A percentile compares a stretch with the other conserved stretches of the same genome.
Evolutionary conservation across 2,888 invertebrate genomes (phyloP).

Genomic region (Dicyrtoma fusca): DNA sequence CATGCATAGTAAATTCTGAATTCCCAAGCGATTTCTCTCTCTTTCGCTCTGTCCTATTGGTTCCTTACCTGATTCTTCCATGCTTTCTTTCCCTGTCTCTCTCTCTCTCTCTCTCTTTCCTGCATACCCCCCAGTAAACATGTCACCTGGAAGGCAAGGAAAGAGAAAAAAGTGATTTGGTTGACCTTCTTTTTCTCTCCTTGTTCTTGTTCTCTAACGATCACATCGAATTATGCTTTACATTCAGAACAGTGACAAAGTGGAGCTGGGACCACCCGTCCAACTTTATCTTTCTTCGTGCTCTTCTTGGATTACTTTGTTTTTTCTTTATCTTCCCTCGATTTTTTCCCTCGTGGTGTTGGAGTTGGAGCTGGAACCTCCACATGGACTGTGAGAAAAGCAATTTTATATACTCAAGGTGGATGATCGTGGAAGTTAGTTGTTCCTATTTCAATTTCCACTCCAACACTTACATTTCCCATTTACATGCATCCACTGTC

Average conservation of each 20-base stretch:
- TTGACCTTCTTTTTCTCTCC: constrained; percentile 2
- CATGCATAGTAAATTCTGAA: neutral
- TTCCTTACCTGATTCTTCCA: too few relatives aligned
- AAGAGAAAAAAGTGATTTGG: constrained; percentile 13
- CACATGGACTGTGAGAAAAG: neutral
- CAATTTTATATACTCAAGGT: neutral
- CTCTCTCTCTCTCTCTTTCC: too few relatives aligned
- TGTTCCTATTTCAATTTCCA: neutral
- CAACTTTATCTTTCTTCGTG: neutral
- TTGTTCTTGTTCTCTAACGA: constrained; percentile 1
- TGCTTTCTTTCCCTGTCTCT: too few relatives aligned
- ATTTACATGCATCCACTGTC: too few relatives aligned
- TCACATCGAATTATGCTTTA: constrained; percentile 24
- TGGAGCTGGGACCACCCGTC: constrained; percentile 24
- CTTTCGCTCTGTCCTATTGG: too few relatives aligned
- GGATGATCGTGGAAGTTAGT: neutral
- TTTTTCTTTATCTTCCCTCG: neutral
- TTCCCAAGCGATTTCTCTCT: too few relatives aligned
- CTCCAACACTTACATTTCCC: too few relatives aligned
- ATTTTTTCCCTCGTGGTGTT: neutral
- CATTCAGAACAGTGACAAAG: constrained; percentile 21
- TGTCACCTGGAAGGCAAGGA: constrained; percentile 2
- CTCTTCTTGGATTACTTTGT: constrained; percentile 19
- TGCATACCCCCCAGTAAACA: neutral
- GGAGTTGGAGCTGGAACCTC: neutral